phyloP scores from a whole-genome alignment of 2,888 invertebrate genomes.

The Macroteleia sp. region DNA sequence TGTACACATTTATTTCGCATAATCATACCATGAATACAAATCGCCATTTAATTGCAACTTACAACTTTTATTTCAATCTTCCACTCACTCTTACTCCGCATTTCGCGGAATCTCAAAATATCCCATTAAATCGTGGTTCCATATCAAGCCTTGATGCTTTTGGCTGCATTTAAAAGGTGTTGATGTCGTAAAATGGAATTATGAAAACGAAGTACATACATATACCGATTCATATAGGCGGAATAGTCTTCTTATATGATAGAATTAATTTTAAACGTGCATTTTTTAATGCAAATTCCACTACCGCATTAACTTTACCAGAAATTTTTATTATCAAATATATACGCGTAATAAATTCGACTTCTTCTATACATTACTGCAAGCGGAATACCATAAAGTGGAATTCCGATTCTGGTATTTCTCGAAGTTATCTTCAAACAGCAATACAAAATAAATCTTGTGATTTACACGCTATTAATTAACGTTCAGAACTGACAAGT shows the following conservation, averaged over 20 bases:
- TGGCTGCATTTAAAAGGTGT: slow-evolving; percentile 51
- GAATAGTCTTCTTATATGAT: background rate
- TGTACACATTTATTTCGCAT: slow-evolving; percentile 63
- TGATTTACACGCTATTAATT: slow-evolving; percentile 20
- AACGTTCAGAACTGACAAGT: background rate
- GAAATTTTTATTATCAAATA: slow-evolving; percentile 6
- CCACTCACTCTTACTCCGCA: slow-evolving; percentile 36
- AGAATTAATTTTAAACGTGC: background rate
- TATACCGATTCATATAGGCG: background rate
- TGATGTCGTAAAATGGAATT: slow-evolving; percentile 32
- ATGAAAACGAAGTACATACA: slow-evolving; percentile 16
- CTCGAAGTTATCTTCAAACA: background rate
- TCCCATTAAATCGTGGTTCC: slow-evolving; percentile 28
- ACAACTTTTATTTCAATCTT: slow-evolving; percentile 62
- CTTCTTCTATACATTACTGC: background rate
- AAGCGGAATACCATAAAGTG: background rate
- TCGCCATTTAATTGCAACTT: slow-evolving; percentile 64
- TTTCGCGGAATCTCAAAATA: slow-evolving; percentile 42
- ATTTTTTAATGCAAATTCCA: background rate
- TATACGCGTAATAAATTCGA: background rate
- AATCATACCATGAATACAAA: slow-evolving; percentile 68
- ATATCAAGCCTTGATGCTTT: slow-evolving; percentile 11
- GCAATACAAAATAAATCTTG: slow-evolving; percentile 16
- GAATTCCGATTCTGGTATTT: slow-evolving; percentile 13
- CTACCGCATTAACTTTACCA: background rate